Evolutionary conservation across 1,140 invertebrate species (phyloP).

Genomic region (Linepithema humile): DNA sequence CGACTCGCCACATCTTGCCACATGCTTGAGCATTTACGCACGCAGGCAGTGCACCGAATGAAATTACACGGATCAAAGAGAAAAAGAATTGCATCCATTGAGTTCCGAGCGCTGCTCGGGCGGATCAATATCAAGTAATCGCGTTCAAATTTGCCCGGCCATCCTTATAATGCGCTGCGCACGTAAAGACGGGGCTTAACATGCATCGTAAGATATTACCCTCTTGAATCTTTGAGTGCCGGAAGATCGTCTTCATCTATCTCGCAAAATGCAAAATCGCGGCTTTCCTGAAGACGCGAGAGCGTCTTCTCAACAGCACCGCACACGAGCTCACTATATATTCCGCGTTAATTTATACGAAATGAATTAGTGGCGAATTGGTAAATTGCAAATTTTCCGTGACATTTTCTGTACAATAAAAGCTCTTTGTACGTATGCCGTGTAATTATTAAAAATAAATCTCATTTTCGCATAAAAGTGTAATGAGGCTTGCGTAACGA

Average conservation of each 20-base stretch:
- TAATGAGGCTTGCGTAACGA: conserved; percentile 28
- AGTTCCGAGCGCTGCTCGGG: background rate
- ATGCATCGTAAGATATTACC: background rate
- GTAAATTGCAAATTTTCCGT: background rate
- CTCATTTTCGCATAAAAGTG: background rate
- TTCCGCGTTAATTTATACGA: background rate
- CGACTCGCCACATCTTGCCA: background rate
- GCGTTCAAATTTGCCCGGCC: background rate
- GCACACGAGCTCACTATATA: background rate
- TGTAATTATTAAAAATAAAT: conserved; percentile 24
- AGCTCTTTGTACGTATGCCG: background rate
- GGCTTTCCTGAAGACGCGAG: background rate
- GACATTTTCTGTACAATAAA: background rate
- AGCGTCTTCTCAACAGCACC: background rate
- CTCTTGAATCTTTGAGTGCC: background rate
- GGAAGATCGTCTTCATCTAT: background rate
- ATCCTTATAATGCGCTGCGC: background rate
- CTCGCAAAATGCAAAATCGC: background rate
- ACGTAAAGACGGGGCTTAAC: background rate
- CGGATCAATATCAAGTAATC: background rate
- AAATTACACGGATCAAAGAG: conserved; percentile 6
- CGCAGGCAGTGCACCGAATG: background rate
- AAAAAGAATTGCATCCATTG: conserved; percentile 14
- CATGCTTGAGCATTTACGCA: background rate
- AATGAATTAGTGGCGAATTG: background rate